Evolutionary conservation across 2,113 vertebrate species (phyloP).

Genomic region (Rafetus swinhoei): DNA sequence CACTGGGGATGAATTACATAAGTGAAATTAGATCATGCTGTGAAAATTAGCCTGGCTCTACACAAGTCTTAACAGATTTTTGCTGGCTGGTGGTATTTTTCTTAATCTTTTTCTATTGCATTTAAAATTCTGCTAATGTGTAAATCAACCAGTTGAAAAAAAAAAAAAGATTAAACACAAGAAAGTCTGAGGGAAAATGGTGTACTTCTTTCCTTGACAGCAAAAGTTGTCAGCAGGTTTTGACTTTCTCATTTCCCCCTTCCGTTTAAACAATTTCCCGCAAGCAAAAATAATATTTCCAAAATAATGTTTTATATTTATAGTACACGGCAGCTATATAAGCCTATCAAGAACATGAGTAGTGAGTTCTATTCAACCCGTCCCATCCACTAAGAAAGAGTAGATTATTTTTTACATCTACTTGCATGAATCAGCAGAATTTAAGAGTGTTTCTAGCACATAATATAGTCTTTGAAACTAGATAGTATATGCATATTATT

Average conservation of each 20-base stretch:
- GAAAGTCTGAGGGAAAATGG: not conserved
- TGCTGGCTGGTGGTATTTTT: not conserved
- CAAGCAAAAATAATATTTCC: not conserved
- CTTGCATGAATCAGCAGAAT: not conserved
- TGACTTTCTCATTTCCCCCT: not conserved
- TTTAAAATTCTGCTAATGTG: not conserved
- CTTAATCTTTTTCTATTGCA: not conserved
- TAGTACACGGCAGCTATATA: not conserved
- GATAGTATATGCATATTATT: not conserved
- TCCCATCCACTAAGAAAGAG: not conserved
- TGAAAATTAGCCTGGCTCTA: conserved; percentile 19
- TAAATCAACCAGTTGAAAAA: not conserved
- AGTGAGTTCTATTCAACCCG: not conserved
- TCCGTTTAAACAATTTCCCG: not conserved
- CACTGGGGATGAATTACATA: not conserved
- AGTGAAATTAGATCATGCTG: not conserved
- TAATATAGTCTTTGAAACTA: not conserved
- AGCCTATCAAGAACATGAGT: not conserved
- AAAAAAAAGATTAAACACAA: not conserved
- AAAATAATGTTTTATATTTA: not conserved
- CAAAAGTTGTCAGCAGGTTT: not conserved
- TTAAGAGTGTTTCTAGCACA: not conserved
- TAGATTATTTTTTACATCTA: not conserved
- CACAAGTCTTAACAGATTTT: not conserved
- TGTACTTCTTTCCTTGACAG: not conserved